Evolutionary conservation across 2,888 invertebrate species (phyloP), one percentile per base, ranked within the genome.

Genomic region (Brachypalpus laphriformis): DNA sequence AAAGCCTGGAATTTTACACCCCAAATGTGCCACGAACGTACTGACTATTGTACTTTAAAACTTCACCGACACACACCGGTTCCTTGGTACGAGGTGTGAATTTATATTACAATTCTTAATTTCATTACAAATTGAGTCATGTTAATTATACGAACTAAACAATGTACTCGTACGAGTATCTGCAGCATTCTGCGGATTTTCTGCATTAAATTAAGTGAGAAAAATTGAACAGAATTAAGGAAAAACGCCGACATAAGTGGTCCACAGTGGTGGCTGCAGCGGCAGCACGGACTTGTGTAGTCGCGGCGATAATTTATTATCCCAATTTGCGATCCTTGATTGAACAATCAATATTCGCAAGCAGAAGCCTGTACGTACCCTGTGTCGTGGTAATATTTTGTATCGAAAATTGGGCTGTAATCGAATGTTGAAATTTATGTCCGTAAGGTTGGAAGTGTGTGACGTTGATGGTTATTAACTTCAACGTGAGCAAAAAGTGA

Each of bases 311-410:
- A 65, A 71, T 78, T 78, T 65, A 78, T 78, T 37, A 57, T 45
- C n/a, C 47, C 71, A 78, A 57, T 78, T 78, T 78, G 59, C 45
- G 77, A 49, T 71, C 77, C 77, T 70, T 78, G 77, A 78, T 78
- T 70, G 70, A 78, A 77, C 76, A 77, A 77, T 77, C 76, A 77
- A 77, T 68, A 68, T 77, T 59, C 68, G 59, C 49, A 57, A 47
- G 51, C 57, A 54, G 59, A 61, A 37, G 34, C 37, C 22, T 47
- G 37, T 16, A 6, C 16, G 28, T 11, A 31, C n/a, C 5, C 28
- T 1, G 34, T 20, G 34, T 9, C 20, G 34, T 63, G 45, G 3
- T 3, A 11, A 16, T 40, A 40, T 42, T 51, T 70, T 37, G 18
- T 59, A 45, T 40, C 45, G 18, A 51, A 66, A 66, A 66, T 66